phyloP scores from a whole-genome alignment of 2,888 invertebrate species.

The Nephrotoma appendiculata region DNA sequence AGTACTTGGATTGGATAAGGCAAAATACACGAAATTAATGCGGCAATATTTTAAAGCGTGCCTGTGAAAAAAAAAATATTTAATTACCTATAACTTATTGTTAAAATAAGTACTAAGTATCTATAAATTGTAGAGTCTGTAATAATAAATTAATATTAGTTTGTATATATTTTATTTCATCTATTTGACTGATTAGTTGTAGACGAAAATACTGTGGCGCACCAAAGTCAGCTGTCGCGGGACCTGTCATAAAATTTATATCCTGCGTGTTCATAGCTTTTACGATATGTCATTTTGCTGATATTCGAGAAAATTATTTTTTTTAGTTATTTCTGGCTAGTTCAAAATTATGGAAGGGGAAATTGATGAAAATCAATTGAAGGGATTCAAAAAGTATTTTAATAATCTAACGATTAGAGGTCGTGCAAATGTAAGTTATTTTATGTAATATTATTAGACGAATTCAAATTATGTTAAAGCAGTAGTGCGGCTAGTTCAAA shows the following conservation, averaged over 20 bases:
- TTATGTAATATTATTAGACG: background rate
- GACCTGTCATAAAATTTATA: too few relatives aligned
- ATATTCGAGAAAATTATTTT: background rate
- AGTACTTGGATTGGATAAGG: constrained; percentile 54
- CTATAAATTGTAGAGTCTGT: background rate
- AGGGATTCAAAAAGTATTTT: background rate
- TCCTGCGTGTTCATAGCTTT: too few relatives aligned
- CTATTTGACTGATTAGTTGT: too few relatives aligned
- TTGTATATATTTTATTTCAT: background rate
- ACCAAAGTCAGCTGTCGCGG: too few relatives aligned
- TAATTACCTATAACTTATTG: background rate
- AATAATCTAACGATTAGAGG: background rate
- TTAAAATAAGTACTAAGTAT: background rate
- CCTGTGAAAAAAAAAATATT: background rate
- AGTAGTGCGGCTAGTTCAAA: too few relatives aligned
- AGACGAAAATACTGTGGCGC: too few relatives aligned
- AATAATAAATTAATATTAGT: background rate
- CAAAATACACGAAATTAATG: constrained; percentile 35
- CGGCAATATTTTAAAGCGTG: background rate
- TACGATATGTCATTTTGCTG: too few relatives aligned
- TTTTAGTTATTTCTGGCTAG: background rate
- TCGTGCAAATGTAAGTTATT: constrained; percentile 1
- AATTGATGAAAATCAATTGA: background rate
- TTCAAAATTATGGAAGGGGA: background rate
- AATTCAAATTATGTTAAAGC: too few relatives aligned